Base-by-base conservation (phyloP, 2,113 vertebrate genomes). In the Anhinga anhinga region DNA sequence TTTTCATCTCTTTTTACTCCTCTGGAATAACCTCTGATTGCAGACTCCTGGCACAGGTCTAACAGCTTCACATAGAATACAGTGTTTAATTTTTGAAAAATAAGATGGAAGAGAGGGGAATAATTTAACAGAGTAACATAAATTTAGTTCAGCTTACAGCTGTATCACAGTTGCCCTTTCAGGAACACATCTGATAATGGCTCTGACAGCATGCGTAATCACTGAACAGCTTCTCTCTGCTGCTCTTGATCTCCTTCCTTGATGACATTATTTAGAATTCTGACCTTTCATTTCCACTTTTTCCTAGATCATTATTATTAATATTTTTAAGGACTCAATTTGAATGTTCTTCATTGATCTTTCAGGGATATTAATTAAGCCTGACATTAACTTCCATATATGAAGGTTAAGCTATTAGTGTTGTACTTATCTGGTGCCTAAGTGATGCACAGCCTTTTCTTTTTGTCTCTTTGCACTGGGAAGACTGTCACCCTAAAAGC, bases 101-200 rank as follows among this genome's bases (percentile, higher is more conserved):
- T 62, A 93, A 63, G 53, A 58, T 59, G 66, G 26, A 82, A 29
- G n/a, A 58, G n/a, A 82, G 18, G 12, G 11, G 25, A 59, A 53
- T 81, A 88, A 93, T 90, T 92, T 72, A 88, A n/a, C 10, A 89
- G 50, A 91, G 86, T 26, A 86, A 77, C 25, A 91, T 56, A 62
- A 73, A 94, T 92, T 84, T 67, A 70, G 21, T 52, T 62, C 42
- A 67, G 3, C 25, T 86, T 81, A 78, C 45, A 78, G 58, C 42
- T 90, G 63, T 86, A 32, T 91, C 55, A 61, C 32, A 66, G 32
- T 53, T 95, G 94, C 77, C 65, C 87, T 95, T 91, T 93, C 69
- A 89, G 61, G 45, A 93, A 25, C 67, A 53, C 32, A 42, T 92
- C 26, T 62, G 58, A 73, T 74, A 90, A 92, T 67, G 56, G 23